Percentiles rank a stretch among this genome's conserved stretches.
Conservation (phyloP, 2,888 invertebrate species). For the Odontocerum albicorne region DNA sequence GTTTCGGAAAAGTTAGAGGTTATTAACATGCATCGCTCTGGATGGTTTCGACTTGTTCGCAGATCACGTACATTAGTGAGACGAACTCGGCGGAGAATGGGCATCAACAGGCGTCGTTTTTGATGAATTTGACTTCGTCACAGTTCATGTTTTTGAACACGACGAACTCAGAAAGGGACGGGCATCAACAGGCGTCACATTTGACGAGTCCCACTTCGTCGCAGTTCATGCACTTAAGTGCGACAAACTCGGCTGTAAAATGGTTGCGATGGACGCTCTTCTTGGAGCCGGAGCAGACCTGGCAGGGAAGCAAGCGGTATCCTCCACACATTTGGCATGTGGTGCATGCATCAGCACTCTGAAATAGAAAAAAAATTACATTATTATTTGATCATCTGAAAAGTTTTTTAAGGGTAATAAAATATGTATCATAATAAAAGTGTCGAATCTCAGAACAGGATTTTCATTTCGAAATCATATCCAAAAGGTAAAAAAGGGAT, state of each 20-base stretch:
- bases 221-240: slow-evolving; percentile 92
- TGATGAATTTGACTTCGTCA: slow-evolving; percentile 90
- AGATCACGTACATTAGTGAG: too few relatives aligned
- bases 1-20: too few relatives aligned
- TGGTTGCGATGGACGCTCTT: slow-evolving; percentile 93
- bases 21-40: too few relatives aligned
- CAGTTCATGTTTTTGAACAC: slow-evolving; percentile 94
- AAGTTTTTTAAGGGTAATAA: too few relatives aligned
- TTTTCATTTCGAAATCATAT: too few relatives aligned
- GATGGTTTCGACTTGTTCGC: too few relatives aligned
- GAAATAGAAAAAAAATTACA: slow-evolving; percentile 47
- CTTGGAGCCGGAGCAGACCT: slow-evolving; percentile 93
- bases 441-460: too few relatives aligned
- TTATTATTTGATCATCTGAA: too few relatives aligned
- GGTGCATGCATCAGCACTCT: slow-evolving; percentile 79
- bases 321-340: slow-evolving; percentile 91
- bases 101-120: slow-evolving; percentile 83
- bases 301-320: slow-evolving; percentile 86
- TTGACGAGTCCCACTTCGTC: slow-evolving; percentile 92
- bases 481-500: too few relatives aligned
- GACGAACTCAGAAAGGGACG: slow-evolving; percentile 74
- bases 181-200: slow-evolving; percentile 76
- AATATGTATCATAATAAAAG: too few relatives aligned
- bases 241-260: slow-evolving; percentile 92
- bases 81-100: too few relatives aligned